phyloP scores from a whole-genome alignment of 2,797 vertebrate genomes.

The Molossus alvarezi region DNA sequence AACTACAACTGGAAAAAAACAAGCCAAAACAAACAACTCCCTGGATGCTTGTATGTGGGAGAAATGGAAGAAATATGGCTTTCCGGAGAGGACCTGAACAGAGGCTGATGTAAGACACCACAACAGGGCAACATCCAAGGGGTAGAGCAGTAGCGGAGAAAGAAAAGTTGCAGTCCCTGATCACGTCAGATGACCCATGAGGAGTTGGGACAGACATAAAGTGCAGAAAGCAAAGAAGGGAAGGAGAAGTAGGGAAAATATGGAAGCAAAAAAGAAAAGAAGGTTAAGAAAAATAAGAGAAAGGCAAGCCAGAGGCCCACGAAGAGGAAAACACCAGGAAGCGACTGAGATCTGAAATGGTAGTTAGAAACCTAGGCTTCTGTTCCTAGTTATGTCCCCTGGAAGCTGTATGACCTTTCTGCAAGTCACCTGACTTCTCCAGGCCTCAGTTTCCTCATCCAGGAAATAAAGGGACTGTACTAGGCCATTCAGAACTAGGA shows the following conservation, averaged over 20 bases:
- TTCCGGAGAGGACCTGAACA: neutral
- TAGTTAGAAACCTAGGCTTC: conserved; percentile 37
- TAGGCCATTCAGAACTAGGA: conserved; percentile 71
- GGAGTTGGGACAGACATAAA: conserved; percentile 16
- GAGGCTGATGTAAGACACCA: neutral
- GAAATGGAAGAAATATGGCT: neutral
- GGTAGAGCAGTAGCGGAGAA: neutral
- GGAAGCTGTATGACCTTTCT: conserved; percentile 4
- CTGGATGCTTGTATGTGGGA: neutral
- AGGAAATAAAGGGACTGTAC: conserved; percentile 41
- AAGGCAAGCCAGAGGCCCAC: neutral
- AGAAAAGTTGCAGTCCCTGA: neutral
- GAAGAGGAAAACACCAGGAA: neutral
- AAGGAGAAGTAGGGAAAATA: neutral
- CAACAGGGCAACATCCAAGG: neutral
- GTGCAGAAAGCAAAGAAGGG: neutral
- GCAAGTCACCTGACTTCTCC: conserved; percentile 42
- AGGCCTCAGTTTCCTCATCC: conserved; percentile 79
- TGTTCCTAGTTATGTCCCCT: neutral
- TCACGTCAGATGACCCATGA: neutral
- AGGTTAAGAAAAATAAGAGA: neutral
- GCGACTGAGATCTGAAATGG: neutral
- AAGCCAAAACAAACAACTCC: conserved; percentile 39
- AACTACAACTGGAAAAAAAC: neutral
- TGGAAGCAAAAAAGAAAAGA: neutral